phyloP scores from a whole-genome alignment of 2,797 vertebrate genomes.

The Philypnodon macrostomus region DNA sequence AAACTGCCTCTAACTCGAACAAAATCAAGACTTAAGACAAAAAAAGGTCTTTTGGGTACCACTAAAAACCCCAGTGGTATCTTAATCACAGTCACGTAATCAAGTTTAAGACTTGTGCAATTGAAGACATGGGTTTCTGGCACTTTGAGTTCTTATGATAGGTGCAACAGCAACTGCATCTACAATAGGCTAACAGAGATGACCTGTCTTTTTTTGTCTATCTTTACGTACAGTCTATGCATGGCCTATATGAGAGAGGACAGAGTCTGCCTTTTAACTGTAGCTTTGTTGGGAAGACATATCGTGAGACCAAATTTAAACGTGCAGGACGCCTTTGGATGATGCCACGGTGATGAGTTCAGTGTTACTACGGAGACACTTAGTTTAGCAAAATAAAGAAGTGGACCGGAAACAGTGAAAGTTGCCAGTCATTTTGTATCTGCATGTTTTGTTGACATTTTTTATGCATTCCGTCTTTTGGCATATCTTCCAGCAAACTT shows the following conservation, averaged over 20 bases:
- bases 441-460: constrained; percentile 71
- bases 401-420: constrained; percentile 44
- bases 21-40: no score
- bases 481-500: constrained; percentile 41
- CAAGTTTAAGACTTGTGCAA: no score
- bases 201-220: no score
- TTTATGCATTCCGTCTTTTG: constrained; percentile 59
- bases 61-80: no score
- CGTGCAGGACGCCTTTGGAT: constrained; percentile 51
- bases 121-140: no score
- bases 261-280: constrained; percentile 1
- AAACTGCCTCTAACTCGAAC: no score
- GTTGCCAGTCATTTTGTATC: constrained; percentile 76
- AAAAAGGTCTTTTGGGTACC: no score
- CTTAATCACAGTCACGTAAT: no score
- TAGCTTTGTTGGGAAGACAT: constrained; percentile 13
- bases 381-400: constrained; percentile 29
- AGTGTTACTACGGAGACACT: constrained; percentile 57
- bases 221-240: constrained; percentile 1
- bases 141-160: no score
- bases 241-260: background rate
- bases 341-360: constrained; percentile 43
- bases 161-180: no score
- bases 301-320: constrained; percentile 51
- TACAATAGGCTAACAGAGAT: no score